These are phyloP conservation scores for Mustelus asterias DNA, from an alignment of 2,113 vertebrate genomes.

Conservation along the genomic window DNA sequence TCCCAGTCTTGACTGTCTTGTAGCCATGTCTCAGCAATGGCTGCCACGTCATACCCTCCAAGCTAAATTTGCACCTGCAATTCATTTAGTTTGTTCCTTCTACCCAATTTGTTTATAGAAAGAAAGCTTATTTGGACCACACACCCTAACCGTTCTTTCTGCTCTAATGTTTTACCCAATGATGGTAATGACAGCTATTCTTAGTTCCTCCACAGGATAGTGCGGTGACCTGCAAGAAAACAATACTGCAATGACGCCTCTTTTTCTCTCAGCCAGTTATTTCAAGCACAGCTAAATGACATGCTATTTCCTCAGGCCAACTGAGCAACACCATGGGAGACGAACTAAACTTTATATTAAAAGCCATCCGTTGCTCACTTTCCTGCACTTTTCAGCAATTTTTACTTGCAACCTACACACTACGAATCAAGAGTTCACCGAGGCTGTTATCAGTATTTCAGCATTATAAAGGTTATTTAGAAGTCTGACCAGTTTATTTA, in stretches of 20 bases:
- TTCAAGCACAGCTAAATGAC: slow-evolving; percentile 4
- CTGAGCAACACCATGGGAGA: background rate
- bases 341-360: background rate
- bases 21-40: background rate
- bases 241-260: background rate
- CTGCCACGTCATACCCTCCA: no score
- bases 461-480: background rate
- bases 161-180: background rate
- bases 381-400: background rate
- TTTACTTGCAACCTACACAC: background rate
- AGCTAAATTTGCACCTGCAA: no score
- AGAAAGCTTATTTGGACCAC: background rate
- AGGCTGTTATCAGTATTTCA: background rate
- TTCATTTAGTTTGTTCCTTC: no score
- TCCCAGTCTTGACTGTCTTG: background rate
- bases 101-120: background rate
- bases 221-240: background rate
- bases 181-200: background rate
- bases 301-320: background rate
- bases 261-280: background rate
- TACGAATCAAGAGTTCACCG: background rate
- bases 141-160: background rate
- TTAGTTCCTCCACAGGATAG: background rate
- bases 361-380: background rate
- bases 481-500: background rate